phyloP scores from a whole-genome alignment of 2,888 invertebrate species.

The Proisotoma minuta region DNA sequence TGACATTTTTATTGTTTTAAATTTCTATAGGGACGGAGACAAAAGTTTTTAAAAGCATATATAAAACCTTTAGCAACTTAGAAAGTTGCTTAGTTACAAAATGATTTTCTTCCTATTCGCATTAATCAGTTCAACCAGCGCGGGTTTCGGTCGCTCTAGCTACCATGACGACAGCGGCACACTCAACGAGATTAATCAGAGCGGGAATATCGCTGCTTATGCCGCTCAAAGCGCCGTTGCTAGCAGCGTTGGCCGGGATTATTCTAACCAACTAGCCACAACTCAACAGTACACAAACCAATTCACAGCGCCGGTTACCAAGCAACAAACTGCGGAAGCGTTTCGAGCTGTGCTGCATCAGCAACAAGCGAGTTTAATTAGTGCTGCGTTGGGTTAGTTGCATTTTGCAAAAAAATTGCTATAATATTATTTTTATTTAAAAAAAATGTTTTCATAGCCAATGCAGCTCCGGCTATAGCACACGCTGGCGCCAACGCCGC shows the following conservation, averaged over 20 bases:
- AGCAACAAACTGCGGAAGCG: slow-evolving; percentile 37
- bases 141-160: too few species aligned
- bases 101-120: too few species aligned
- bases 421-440: too few species aligned
- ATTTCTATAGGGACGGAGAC: too few species aligned
- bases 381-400: slow-evolving; percentile 38
- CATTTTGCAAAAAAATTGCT: too few species aligned
- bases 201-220: slow-evolving; percentile 33
- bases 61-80: too few species aligned
- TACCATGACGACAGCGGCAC: slow-evolving; percentile 10
- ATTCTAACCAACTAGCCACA: slow-evolving; percentile 43
- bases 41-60: too few species aligned
- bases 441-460: too few species aligned
- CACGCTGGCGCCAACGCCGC: slow-evolving; percentile 35
- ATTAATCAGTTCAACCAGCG: too few species aligned
- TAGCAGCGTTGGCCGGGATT: slow-evolving; percentile 43
- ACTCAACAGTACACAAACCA: slow-evolving; percentile 44
- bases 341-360: slow-evolving; percentile 40
- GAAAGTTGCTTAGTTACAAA: too few species aligned
- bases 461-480: slow-evolving; percentile 35
- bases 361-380: slow-evolving; percentile 39
- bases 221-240: slow-evolving; percentile 43
- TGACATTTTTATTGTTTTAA: too few species aligned
- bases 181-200: not conserved
- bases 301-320: slow-evolving; percentile 46